A percentile compares a stretch with the other conserved stretches of the same genome.
Evolutionary conservation across 1,140 invertebrate species (phyloP).

Genomic region (Ceratosolen solmsi): DNA sequence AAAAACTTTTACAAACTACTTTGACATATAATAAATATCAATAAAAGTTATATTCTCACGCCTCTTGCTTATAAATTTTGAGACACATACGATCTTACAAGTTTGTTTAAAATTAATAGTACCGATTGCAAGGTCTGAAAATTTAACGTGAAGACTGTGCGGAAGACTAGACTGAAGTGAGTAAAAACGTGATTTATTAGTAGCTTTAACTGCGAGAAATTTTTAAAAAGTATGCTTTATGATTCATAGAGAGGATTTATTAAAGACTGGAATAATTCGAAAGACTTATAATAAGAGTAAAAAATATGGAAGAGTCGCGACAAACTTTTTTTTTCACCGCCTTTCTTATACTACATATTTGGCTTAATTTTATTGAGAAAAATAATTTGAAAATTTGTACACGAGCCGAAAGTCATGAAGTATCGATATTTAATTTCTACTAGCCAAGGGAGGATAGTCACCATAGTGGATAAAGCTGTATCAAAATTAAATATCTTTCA

Average conservation of each 20-base stretch:
- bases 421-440: too few relatives aligned
- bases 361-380: neutral
- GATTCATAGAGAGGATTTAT: conserved; percentile 13
- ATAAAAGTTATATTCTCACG: too few relatives aligned
- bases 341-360: conserved; percentile 16
- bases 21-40: too few relatives aligned
- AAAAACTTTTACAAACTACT: too few relatives aligned
- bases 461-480: too few relatives aligned
- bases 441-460: too few relatives aligned
- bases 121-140: conserved; percentile 15
- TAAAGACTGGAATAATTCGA: conserved; percentile 34
- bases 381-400: neutral
- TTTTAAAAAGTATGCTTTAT: conserved; percentile 39
- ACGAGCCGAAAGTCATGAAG: neutral
- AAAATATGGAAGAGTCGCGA: neutral
- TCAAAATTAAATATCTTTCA: too few relatives aligned
- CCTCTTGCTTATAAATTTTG: too few relatives aligned
- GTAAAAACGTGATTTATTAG: conserved; percentile 26
- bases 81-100: too few relatives aligned
- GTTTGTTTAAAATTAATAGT: conserved; percentile 28
- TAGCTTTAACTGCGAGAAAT: conserved; percentile 32
- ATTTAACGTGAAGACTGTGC: conserved; percentile 19
- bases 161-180: neutral
- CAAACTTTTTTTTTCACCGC: neutral
- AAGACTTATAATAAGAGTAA: conserved; percentile 11